phyloP scores from a whole-genome alignment of 2,888 invertebrate genomes.

The Cheilosia pagana region DNA sequence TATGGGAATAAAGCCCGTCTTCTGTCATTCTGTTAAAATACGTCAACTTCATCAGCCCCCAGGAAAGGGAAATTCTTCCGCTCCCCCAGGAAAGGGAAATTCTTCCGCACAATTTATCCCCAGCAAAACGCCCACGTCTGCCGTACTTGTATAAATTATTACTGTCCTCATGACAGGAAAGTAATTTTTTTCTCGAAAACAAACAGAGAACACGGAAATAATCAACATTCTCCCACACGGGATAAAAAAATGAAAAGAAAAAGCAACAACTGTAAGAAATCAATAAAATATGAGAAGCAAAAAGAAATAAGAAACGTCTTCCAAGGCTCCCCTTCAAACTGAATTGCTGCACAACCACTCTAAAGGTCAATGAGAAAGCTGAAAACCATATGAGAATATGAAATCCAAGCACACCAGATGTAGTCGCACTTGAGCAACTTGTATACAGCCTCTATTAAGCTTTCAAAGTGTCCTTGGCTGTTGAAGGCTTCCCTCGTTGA shows the following conservation, averaged over 20 bases:
- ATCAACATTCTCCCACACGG: slow-evolving; percentile 19
- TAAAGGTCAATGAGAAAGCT: slow-evolving; percentile 44
- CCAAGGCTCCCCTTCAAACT: slow-evolving; percentile 29
- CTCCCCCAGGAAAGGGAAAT: not conserved
- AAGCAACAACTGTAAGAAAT: slow-evolving; percentile 15
- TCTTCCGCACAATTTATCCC: not conserved
- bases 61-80: too few relatives aligned
- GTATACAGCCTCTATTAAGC: not conserved
- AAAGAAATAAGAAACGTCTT: not conserved
- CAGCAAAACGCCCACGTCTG: slow-evolving; percentile 12
- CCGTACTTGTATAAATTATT: not conserved
- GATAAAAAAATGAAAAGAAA: not conserved
- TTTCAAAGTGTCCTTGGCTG: slow-evolving; percentile 51
- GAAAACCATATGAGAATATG: not conserved
- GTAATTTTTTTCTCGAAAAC: not conserved
- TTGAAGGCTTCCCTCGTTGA: slow-evolving; percentile 18
- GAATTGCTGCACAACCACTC: slow-evolving; percentile 23
- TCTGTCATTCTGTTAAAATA: too few relatives aligned
- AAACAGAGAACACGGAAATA: slow-evolving; percentile 18
- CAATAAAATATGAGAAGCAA: slow-evolving; percentile 14
- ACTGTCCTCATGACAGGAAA: not conserved
- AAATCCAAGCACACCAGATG: slow-evolving; percentile 2
- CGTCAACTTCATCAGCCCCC: too few relatives aligned
- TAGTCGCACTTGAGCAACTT: slow-evolving; percentile 1
- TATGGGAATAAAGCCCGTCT: too few relatives aligned